phyloP scores from a whole-genome alignment of 1,140 invertebrate genomes.

The Diabrotica undecimpunctata region DNA sequence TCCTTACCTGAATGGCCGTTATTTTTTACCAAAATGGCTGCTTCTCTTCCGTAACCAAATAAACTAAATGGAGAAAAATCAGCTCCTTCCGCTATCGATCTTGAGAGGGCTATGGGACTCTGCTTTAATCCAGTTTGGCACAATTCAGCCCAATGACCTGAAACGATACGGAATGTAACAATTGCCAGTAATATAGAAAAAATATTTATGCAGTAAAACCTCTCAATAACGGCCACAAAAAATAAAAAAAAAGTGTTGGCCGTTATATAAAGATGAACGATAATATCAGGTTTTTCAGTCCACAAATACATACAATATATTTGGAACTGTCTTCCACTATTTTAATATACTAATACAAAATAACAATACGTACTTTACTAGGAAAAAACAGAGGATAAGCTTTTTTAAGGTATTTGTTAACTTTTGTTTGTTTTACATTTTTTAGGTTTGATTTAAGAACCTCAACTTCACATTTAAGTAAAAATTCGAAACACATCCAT shows the following conservation, averaged over 20 bases:
- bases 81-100: constrained; percentile 39
- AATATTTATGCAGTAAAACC: neutral
- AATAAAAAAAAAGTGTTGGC: neutral
- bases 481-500: too few species aligned
- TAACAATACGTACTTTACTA: too few species aligned
- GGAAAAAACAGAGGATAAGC: too few species aligned
- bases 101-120: constrained; percentile 50
- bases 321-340: too few species aligned
- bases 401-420: too few species aligned
- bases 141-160: constrained; percentile 49
- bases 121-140: constrained; percentile 48
- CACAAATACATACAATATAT: too few species aligned
- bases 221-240: neutral
- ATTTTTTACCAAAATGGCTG: constrained; percentile 47
- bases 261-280: too few species aligned
- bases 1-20: constrained; percentile 51
- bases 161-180: constrained; percentile 18
- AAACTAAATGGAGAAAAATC: constrained; percentile 46
- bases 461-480: too few species aligned
- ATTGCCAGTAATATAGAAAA: neutral
- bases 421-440: too few species aligned
- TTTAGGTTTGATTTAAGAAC: too few species aligned
- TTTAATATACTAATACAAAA: too few species aligned
- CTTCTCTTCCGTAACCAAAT: constrained; percentile 43
- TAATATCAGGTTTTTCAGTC: too few species aligned